phyloP scores from a whole-genome alignment of 2,888 invertebrate species.

The Clunio marinus region DNA sequence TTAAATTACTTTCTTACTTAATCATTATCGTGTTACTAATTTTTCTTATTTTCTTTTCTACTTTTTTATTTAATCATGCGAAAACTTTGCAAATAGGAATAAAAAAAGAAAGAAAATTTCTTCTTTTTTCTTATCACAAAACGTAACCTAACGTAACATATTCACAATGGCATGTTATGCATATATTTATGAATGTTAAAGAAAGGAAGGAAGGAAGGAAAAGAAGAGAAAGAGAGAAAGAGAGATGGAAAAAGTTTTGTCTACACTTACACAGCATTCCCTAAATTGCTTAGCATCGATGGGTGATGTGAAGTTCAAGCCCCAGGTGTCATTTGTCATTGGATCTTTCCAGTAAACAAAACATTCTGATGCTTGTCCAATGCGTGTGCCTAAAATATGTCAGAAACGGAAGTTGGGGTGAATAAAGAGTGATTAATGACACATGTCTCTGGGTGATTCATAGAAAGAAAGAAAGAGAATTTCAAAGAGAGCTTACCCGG shows the following conservation, averaged over 20 bases:
- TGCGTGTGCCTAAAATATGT: constrained; percentile 73
- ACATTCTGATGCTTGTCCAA: constrained; percentile 97
- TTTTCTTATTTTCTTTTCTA: too few species aligned
- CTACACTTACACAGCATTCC: constrained; percentile 88
- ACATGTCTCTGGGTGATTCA: neutral
- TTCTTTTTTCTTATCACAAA: too few species aligned
- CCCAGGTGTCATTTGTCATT: constrained; percentile 96
- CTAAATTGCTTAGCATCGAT: constrained; percentile 96
- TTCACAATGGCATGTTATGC: too few species aligned
- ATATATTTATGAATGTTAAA: too few species aligned
- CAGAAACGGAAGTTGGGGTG: neutral
- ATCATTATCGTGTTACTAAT: too few species aligned
- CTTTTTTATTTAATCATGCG: too few species aligned
- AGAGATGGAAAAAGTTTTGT: neutral
- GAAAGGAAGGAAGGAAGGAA: neutral
- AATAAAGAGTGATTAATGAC: neutral
- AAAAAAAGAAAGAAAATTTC: too few species aligned
- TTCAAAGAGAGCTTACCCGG: too few species aligned
- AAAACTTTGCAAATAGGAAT: too few species aligned
- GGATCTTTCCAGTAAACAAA: constrained; percentile 99
- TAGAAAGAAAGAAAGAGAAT: too few species aligned
- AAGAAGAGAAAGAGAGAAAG: neutral
- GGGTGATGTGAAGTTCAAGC: constrained; percentile 94
- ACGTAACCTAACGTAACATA: too few species aligned
- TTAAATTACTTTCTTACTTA: neutral